Conservation (phyloP, 2,888 invertebrate species). For the Mechanitis mazaeus region DNA sequence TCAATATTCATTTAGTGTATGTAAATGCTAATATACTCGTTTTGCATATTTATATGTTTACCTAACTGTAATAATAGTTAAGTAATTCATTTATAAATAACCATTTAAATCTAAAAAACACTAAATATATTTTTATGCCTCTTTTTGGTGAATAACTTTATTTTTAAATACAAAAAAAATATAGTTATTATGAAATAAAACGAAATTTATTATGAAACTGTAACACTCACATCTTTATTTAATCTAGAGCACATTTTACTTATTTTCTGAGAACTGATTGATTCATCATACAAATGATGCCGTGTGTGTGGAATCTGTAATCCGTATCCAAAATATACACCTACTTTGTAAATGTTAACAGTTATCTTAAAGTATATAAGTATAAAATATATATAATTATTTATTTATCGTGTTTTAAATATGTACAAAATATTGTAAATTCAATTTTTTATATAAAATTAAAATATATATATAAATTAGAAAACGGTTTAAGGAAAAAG, state of each 20-base stretch:
- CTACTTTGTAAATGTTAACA: no score
- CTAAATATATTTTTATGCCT: background rate
- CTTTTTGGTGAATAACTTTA: no score
- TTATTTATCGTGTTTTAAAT: no score
- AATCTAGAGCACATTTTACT: slow-evolving; percentile 29
- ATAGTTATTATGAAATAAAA: background rate
- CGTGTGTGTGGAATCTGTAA: background rate
- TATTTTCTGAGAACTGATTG: slow-evolving; percentile 40
- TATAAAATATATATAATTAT: no score
- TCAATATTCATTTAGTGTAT: slow-evolving; percentile 2
- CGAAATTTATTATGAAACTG: background rate
- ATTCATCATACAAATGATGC: slow-evolving; percentile 33
- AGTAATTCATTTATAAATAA: background rate
- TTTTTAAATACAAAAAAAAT: background rate
- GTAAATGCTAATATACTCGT: background rate
- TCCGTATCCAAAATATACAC: background rate
- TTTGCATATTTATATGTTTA: background rate
- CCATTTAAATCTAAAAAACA: background rate
- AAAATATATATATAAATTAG: no score
- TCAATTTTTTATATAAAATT: no score
- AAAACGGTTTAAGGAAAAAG: no score
- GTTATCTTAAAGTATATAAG: no score
- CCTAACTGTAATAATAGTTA: background rate
- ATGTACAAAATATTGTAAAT: no score
- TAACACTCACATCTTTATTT: background rate